phyloP scores from a whole-genome alignment of 2,888 invertebrate species.

The Pheosia tremula region DNA sequence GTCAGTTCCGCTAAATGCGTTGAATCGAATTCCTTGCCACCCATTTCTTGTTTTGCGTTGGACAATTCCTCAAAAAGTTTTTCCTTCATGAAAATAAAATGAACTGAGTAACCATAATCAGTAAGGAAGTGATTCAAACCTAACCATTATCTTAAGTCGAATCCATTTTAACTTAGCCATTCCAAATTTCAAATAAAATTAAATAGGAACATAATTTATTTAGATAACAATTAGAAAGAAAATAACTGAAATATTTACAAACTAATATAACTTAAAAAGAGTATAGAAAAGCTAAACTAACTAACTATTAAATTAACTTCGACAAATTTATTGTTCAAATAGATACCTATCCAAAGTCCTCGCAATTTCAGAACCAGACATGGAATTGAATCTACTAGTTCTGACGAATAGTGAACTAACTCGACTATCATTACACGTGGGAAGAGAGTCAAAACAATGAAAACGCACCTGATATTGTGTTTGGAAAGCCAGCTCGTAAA shows the following conservation, averaged over 20 bases:
- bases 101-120: background rate
- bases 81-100: conserved; percentile 40
- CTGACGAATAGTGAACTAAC: background rate
- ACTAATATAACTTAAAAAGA: no score
- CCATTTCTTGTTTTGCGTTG: conserved; percentile 41
- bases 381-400: no score
- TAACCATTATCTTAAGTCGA: background rate
- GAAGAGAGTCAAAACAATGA: background rate
- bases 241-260: no score
- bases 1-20: conserved; percentile 36
- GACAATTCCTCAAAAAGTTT: conserved; percentile 51
- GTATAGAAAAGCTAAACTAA: no score
- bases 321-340: no score
- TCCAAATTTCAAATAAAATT: no score
- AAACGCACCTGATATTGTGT: conserved; percentile 52
- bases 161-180: no score
- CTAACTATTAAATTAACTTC: no score
- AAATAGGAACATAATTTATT: no score
- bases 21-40: conserved; percentile 35
- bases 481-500: conserved; percentile 54
- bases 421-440: background rate
- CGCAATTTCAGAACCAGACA: no score
- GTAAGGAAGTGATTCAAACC: background rate
- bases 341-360: no score
- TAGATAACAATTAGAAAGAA: no score